A percentile compares a stretch with the other conserved stretches of the same genome.
phyloP scores from a whole-genome alignment of 2,113 vertebrate species.

The Typhlomys cinereus region DNA sequence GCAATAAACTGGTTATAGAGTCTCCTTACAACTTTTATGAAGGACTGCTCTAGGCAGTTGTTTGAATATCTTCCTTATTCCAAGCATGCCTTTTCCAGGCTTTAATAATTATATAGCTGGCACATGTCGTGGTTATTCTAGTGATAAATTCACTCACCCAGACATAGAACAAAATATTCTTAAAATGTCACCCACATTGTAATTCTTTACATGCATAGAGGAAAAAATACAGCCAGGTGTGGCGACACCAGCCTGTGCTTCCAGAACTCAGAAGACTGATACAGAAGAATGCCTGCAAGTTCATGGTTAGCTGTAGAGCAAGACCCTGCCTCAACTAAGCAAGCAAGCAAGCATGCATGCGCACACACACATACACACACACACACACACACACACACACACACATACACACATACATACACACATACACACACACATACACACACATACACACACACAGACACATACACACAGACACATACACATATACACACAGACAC shows the following conservation, averaged over 20 bases:
- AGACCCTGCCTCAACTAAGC: neutral
- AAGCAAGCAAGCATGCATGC: no score
- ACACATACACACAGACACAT: no score
- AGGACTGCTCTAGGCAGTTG: conserved; percentile 25
- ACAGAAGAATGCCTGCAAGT: neutral
- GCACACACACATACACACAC: no score
- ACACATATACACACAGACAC: no score
- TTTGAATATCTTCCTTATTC: conserved; percentile 49
- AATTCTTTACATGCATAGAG: neutral
- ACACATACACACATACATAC: no score
- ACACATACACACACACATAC: no score
- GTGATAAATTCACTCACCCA: neutral
- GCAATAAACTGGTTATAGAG: conserved; percentile 49
- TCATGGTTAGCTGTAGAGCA: neutral
- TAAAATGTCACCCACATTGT: neutral
- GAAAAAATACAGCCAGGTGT: neutral
- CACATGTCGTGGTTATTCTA: neutral
- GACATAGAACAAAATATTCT: conserved; percentile 38
- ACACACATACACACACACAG: no score
- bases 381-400: no score
- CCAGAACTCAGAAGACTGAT: neutral
- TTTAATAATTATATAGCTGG: conserved; percentile 46
- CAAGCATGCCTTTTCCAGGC: neutral
- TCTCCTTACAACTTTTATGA: conserved; percentile 48
- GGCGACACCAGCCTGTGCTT: neutral